Evolutionary conservation across 2,113 vertebrate genomes (phyloP), one percentile per base, ranked within the genome.

Genomic region (Carassius auratus): DNA sequence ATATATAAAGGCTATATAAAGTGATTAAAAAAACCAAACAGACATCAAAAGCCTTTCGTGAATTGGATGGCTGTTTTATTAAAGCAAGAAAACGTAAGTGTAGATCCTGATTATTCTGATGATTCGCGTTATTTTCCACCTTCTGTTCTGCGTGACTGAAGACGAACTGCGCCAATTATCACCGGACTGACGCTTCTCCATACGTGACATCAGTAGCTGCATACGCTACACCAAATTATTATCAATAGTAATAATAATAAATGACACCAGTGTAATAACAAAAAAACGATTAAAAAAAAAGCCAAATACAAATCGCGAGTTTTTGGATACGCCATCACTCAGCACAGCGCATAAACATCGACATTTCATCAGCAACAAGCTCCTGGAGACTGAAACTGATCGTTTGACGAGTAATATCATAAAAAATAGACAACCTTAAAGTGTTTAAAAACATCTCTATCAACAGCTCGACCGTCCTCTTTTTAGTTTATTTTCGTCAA

Each of bases 91-190:
- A 3, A 5, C 36, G 36, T 38, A 38, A 38, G 3, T 38, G 36
- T 38, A 38, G 36, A 4, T 38, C 36, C 3, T 38, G 36, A 5
- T 38, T 4, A 5, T 38, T 38, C 36, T 38, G 36, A 38, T 38
- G 3, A 38, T 38, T 38, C 3, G 36, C 36, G 36, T 38, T 38
- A 38, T 38, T 38, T 38, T 38, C 36, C 36, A 38, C 5, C 36
- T 38, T 38, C 36, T 38, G 36, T 38, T 38, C 36, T 38, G 36
- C 36, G 36, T 38, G 36, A 38, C 36, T 94, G 92, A 93, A 91
- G 92, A 92, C 92, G 78, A 94, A 91, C 94, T 91, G 92, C 92
- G 90, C 93, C 95, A 95, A 96, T 99, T 97, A 97, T 93, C 87
- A 80, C 87, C 88, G 93, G 90, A 90, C 90, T 86, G 95, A 8